A percentile compares a stretch with the other conserved stretches of the same genome.
Evolutionary conservation across 92 coral and sea anemone species (phyloP).

Genomic region (Plumapathes pennacea): DNA sequence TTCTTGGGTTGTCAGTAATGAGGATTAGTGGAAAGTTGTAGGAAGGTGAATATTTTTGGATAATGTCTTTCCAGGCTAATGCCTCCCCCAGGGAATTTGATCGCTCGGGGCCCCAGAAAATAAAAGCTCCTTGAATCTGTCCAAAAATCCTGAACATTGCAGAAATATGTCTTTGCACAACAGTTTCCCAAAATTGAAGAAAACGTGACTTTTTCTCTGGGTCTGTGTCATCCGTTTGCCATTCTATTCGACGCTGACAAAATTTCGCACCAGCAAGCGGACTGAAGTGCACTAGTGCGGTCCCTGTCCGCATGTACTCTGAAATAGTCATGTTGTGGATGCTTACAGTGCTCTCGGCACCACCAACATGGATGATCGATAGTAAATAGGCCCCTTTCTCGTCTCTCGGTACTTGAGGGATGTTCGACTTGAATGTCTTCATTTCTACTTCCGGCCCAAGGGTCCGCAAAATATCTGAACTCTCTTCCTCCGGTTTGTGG

Average conservation of each 20-base stretch:
- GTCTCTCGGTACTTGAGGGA: neutral
- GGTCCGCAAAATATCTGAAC: constrained; percentile 2
- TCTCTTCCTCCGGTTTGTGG: constrained; percentile 42
- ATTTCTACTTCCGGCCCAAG: constrained; percentile 36
- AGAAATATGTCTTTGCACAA: constrained; percentile 44
- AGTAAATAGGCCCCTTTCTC: neutral
- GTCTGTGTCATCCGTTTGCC: too few relatives aligned
- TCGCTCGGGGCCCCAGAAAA: constrained; percentile 72
- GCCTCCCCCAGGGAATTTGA: constrained; percentile 49
- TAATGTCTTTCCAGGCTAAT: constrained; percentile 39
- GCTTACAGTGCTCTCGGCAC: constrained; percentile 46
- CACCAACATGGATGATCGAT: constrained; percentile 64
- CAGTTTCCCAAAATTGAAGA: constrained; percentile 65
- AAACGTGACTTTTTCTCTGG: too few relatives aligned
- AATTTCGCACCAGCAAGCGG: too few relatives aligned
- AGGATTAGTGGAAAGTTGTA: constrained; percentile 52
- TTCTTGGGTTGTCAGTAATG: constrained; percentile 54
- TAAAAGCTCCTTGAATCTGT: constrained; percentile 49
- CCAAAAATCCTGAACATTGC: constrained; percentile 10
- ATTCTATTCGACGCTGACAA: too few relatives aligned
- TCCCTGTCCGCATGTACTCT: constrained; percentile 51
- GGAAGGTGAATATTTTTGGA: constrained; percentile 22
- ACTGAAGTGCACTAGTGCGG: too few relatives aligned
- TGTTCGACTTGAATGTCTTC: constrained; percentile 33
- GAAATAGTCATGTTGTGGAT: constrained; percentile 53